Percentiles rank a stretch among this genome's conserved stretches.
Conservation (phyloP, 23 tunicate species). For the Trididemnum clinides region DNA sequence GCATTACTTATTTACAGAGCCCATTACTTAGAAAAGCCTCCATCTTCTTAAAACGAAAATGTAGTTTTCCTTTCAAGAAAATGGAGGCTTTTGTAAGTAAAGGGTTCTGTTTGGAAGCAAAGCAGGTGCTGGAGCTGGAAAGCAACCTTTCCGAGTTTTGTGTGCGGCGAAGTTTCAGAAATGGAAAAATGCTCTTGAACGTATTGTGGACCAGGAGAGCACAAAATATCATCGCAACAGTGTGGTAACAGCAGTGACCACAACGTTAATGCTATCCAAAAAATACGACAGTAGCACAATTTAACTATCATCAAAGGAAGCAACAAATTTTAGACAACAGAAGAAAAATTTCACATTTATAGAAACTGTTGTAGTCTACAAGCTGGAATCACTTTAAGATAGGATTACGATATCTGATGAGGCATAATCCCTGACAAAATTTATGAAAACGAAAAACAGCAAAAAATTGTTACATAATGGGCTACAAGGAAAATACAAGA, state of each 20-base stretch:
- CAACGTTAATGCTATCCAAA: not conserved
- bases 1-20: too few species aligned
- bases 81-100: not conserved
- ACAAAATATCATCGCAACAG: conserved; percentile 7
- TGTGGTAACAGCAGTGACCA: not conserved
- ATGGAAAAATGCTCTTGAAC: conserved; percentile 8
- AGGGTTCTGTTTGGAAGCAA: not conserved
- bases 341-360: not conserved
- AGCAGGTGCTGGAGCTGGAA: conserved; percentile 18
- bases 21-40: too few species aligned
- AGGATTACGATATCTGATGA: too few species aligned
- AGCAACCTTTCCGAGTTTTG: not conserved
- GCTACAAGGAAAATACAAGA: too few species aligned
- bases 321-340: not conserved
- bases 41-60: too few species aligned
- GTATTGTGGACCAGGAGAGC: not conserved
- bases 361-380: not conserved
- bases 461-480: too few species aligned
- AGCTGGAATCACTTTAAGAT: too few species aligned
- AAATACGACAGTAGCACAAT: not conserved
- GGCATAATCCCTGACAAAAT: too few species aligned
- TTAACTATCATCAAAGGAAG: not conserved
- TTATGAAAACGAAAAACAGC: too few species aligned
- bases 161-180: conserved; percentile 10
- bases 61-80: too few species aligned